A percentile compares a stretch with the other conserved stretches of the same genome.
These are phyloP conservation scores for Eugnorisma glareosa DNA, from an alignment of 2,888 invertebrate genomes.

Conservation along the genomic window DNA sequence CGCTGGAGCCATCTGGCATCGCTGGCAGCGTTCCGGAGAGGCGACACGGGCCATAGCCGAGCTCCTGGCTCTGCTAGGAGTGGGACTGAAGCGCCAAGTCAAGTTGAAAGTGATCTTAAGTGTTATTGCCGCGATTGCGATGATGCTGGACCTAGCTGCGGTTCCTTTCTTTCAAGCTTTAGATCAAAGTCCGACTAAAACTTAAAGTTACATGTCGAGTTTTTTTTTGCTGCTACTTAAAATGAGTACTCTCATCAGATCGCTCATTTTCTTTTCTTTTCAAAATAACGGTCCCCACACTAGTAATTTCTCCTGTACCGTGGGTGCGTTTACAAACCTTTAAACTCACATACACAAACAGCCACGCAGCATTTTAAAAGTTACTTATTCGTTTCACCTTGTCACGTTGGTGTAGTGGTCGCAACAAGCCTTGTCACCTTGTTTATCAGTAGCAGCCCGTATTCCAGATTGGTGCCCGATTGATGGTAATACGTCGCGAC, in stretches of 20 bases:
- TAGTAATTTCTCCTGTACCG: too few relatives aligned
- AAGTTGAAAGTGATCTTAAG: constrained; percentile 74
- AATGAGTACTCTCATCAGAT: too few relatives aligned
- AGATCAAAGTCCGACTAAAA: background rate
- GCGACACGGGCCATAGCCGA: constrained; percentile 79
- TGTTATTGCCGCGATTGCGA: constrained; percentile 56
- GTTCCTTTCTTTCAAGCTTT: constrained; percentile 8
- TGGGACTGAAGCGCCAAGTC: constrained; percentile 76
- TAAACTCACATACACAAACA: too few relatives aligned
- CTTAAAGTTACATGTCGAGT: background rate
- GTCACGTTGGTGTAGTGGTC: background rate
- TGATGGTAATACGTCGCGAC: background rate
- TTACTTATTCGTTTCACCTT: background rate
- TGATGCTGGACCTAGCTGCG: constrained; percentile 69
- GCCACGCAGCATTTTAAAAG: too few relatives aligned
- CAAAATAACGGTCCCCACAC: too few relatives aligned
- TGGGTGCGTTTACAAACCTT: too few relatives aligned
- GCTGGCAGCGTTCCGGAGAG: constrained; percentile 76
- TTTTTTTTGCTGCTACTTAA: too few relatives aligned
- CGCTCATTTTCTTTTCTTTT: too few relatives aligned
- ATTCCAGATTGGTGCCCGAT: background rate
- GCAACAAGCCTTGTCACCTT: background rate
- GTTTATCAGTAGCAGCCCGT: background rate
- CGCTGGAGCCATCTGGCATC: constrained; percentile 73
- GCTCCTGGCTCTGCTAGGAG: constrained; percentile 75